Conservation (phyloP, 2,113 vertebrate species). For the Tragelaphus strepsiceros region DNA sequence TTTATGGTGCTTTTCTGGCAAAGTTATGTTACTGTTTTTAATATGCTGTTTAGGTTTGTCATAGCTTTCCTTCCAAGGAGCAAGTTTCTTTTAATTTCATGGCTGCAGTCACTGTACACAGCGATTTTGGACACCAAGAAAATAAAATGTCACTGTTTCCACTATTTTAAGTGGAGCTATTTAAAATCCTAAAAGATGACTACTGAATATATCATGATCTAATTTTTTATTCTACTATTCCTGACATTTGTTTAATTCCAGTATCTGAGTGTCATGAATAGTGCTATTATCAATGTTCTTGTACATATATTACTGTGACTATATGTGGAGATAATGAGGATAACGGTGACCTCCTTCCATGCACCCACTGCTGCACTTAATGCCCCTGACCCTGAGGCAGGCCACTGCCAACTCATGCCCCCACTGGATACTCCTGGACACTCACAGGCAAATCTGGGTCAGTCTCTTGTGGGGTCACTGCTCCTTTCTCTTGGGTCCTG, state of each 20-base stretch:
- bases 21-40: not conserved
- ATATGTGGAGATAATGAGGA: not conserved
- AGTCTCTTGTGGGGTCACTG: not conserved
- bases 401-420: not conserved
- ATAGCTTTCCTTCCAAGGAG: not conserved
- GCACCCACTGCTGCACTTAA: not conserved
- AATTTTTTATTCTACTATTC: not conserved
- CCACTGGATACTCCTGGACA: not conserved
- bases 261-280: not conserved
- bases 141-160: not conserved
- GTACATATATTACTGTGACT: not conserved
- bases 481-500: not conserved
- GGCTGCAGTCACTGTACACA: not conserved
- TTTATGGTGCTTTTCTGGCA: not conserved
- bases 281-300: not conserved
- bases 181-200: not conserved
- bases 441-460: accelerated
- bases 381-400: not conserved
- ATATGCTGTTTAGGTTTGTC: not conserved
- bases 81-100: not conserved
- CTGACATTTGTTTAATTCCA: not conserved
- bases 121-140: not conserved
- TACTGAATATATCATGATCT: not conserved
- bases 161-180: not conserved
- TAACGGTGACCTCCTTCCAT: not conserved